Percentiles rank a stretch among this genome's conserved stretches.
These are phyloP conservation scores for Heliconius eleuchia DNA, from an alignment of 1,140 invertebrate species.

Conservation along the genomic window DNA sequence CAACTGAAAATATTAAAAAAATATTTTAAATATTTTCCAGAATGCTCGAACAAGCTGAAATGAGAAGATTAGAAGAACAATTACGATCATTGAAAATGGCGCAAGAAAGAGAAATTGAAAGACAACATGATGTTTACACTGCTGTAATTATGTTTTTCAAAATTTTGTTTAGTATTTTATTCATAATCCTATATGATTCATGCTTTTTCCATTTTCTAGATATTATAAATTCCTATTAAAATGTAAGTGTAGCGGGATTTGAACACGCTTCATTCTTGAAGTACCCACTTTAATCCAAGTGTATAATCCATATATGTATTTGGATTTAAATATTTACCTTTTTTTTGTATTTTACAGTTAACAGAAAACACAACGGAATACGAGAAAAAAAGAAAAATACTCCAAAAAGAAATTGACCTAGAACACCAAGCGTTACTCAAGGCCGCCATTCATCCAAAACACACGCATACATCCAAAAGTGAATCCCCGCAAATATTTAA, in stretches of 20 bases:
- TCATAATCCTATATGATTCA: too few relatives aligned
- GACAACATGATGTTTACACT: conserved; percentile 47
- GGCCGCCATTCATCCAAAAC: conserved; percentile 35
- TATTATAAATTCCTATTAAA: too few relatives aligned
- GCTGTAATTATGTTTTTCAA: conserved; percentile 13
- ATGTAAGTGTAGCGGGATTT: too few relatives aligned
- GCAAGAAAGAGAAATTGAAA: conserved; percentile 68
- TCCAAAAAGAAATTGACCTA: conserved; percentile 76
- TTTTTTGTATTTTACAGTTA: conserved; percentile 65
- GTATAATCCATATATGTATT: too few relatives aligned
- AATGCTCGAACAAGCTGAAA: conserved; percentile 80
- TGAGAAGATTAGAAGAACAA: conserved; percentile 81
- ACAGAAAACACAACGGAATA: conserved; percentile 78
- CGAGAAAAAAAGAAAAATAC: conserved; percentile 66
- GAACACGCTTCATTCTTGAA: too few relatives aligned
- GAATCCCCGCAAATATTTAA: conserved; percentile 43
- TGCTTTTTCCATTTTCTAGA: too few relatives aligned
- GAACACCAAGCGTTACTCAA: conserved; percentile 57
- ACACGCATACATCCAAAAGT: conserved; percentile 49
- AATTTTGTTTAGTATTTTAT: conserved; percentile 12
- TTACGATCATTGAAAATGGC: conserved; percentile 78
- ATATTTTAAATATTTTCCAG: conserved; percentile 44
- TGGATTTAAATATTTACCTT: too few relatives aligned
- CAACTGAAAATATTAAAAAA: neutral
- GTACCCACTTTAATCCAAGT: too few relatives aligned